Conservation (phyloP, 2,888 invertebrate genomes). For the Silvanus unidentatus region DNA sequence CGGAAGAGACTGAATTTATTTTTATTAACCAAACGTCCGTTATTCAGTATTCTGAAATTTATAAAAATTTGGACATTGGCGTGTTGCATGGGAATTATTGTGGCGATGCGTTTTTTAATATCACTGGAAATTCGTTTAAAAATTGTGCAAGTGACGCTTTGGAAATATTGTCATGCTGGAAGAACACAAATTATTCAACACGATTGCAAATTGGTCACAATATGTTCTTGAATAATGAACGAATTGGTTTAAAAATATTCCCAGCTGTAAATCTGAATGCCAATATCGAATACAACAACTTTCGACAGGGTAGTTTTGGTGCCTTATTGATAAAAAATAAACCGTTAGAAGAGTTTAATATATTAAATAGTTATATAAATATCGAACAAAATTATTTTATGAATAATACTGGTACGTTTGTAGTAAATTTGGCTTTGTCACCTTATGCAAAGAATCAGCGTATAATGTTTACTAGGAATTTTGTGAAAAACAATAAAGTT, state of each 20-base stretch:
- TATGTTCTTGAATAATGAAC: slow-evolving; percentile 68
- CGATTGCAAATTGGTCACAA: slow-evolving; percentile 81
- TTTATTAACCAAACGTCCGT: slow-evolving; percentile 80
- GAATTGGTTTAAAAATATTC: slow-evolving; percentile 69
- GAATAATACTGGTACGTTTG: slow-evolving; percentile 82
- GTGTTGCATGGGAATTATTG: slow-evolving; percentile 92
- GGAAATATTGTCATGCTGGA: slow-evolving; percentile 81
- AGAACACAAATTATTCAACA: slow-evolving; percentile 47
- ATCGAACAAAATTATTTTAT: slow-evolving; percentile 86
- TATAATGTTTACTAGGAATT: slow-evolving; percentile 81
- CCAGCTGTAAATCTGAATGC: slow-evolving; percentile 77
- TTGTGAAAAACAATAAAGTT: slow-evolving; percentile 78
- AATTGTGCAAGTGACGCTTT: slow-evolving; percentile 73
- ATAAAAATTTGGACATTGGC: slow-evolving; percentile 81
- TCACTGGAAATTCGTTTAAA: slow-evolving; percentile 88
- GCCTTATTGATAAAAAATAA: slow-evolving; percentile 80
- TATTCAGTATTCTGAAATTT: slow-evolving; percentile 80
- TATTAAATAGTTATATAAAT: slow-evolving; percentile 62
- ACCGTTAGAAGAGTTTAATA: slow-evolving; percentile 72
- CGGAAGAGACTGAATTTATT: slow-evolving; percentile 68
- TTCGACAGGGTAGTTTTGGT: slow-evolving; percentile 75
- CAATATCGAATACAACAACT: slow-evolving; percentile 82
- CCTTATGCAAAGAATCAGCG: slow-evolving; percentile 80
- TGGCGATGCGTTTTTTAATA: slow-evolving; percentile 75
- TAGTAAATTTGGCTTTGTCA: slow-evolving; percentile 79